Base-by-base conservation (phyloP, 2,113 vertebrate genomes). In the human region DNA sequence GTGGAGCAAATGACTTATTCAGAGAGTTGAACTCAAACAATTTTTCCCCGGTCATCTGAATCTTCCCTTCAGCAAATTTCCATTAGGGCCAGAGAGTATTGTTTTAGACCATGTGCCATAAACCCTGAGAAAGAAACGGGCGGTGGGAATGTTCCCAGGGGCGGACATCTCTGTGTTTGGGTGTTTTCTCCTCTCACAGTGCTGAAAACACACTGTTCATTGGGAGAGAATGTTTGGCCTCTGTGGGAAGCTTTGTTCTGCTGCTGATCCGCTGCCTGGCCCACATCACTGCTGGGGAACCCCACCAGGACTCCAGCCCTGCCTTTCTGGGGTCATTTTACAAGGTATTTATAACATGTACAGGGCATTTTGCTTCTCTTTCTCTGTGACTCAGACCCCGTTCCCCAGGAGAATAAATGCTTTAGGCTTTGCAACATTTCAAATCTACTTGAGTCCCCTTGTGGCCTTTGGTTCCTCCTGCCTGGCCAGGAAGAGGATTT, bases 261-360 rank as follows among this genome's bases (percentile, higher is more conserved):
- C 96, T 99, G 66, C 98, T 99, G 1, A 98, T 99, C 9, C 99
- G 99, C 97, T 99, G 99, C 95, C 88, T 99, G 81, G 99, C 99
- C 93, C 99, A 99, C 16, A 82, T 99, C 40, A 17, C 98, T 48
- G 90, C 98, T 0, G 93, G 98, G 2, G 98, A 99, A 87, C 96
- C 99, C 97, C 87, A 45, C 89, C 97, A 98, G 0, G 99, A 99
- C 95, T 96, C 97, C 92, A 98, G 38, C 57, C 98, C 99, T 6
- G 76, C 96, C 50, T 99, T 99, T 93, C 99, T 98, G 83, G 98
- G 98, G 57, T 94, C 98, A 38, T 99, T 99, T 97, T 99, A 99
- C 92, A 98, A 99, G 99, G 99, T 99, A 98, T 59, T 94, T 88
- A 55, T 87, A 75, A 94, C 32, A 75, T 18, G 2, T 45, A 20